phyloP scores from a whole-genome alignment of 1,140 invertebrate species.

The Aethina tumida region DNA sequence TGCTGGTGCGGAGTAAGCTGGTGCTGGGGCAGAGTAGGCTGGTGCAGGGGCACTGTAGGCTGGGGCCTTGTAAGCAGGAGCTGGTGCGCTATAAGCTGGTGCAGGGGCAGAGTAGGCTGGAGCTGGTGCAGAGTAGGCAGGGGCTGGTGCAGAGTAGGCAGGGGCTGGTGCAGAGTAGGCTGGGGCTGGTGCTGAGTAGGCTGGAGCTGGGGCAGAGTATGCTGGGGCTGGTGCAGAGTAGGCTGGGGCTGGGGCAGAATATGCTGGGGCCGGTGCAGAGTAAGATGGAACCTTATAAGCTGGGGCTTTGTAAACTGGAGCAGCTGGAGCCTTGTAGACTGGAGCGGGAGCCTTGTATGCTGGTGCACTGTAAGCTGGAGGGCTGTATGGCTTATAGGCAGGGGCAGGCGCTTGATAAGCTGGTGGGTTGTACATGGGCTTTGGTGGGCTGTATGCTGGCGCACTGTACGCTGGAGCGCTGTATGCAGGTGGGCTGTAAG shows the following conservation, averaged over 20 bases:
- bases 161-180: constrained; percentile 2
- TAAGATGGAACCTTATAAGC: constrained; percentile 6
- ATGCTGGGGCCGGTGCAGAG: constrained; percentile 16
- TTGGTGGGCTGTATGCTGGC: constrained; percentile 10
- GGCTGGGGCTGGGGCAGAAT: constrained; percentile 10
- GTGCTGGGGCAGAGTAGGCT: constrained; percentile 11
- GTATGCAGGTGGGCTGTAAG: constrained; percentile 12
- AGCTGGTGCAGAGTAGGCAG: background rate
- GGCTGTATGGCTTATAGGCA: background rate
- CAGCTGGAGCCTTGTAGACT: background rate
- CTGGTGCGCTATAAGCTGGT: constrained; percentile 15
- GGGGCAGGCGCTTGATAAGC: constrained; percentile 8
- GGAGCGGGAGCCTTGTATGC: constrained; percentile 3
- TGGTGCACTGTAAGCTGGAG: constrained; percentile 13
- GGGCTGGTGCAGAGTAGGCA: background rate
- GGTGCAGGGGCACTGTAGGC: constrained; percentile 12
- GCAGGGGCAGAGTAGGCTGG: constrained; percentile 9
- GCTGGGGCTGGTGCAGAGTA: constrained; percentile 7
- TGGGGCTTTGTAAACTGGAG: constrained; percentile 12
- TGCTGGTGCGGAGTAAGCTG: constrained; percentile 13
- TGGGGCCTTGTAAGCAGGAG: constrained; percentile 14
- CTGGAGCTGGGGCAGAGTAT: background rate
- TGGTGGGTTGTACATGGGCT: constrained; percentile 9
- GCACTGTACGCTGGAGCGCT: constrained; percentile 12
- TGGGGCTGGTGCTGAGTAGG: too few species aligned